Evolutionary conservation across 2,797 vertebrate genomes (phyloP).

Genomic region (Thaleichthys pacificus): DNA sequence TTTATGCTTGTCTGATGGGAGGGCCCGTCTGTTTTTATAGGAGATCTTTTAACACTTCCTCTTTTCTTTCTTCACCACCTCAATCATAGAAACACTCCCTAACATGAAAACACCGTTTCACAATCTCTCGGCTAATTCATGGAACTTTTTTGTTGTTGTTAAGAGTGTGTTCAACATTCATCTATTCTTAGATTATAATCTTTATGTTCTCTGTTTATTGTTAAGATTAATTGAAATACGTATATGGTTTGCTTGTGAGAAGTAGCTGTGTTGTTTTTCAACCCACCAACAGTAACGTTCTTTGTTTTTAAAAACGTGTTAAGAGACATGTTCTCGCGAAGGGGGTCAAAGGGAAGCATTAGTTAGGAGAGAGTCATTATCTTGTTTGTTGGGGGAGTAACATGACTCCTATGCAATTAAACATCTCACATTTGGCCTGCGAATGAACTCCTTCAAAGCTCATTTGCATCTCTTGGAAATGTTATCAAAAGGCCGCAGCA

Average conservation of each 20-base stretch:
- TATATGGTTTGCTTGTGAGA: slow-evolving; percentile 77
- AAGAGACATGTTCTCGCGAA: slow-evolving; percentile 44
- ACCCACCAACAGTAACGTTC: slow-evolving; percentile 41
- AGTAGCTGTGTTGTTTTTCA: slow-evolving; percentile 35
- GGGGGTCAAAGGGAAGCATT: slow-evolving; percentile 46
- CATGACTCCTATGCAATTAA: slow-evolving; percentile 62
- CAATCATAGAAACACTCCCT: no score
- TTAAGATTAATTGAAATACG: slow-evolving; percentile 41
- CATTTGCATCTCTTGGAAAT: slow-evolving; percentile 61
- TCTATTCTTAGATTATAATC: no score
- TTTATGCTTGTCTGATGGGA: not conserved
- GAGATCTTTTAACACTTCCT: not conserved
- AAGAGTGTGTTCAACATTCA: no score
- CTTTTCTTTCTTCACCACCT: no score
- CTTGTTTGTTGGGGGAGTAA: slow-evolving; percentile 66
- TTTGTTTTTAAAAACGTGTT: slow-evolving; percentile 38
- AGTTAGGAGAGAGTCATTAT: slow-evolving; percentile 59
- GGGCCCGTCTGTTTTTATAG: not conserved
- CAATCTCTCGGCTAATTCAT: no score
- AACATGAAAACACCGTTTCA: no score
- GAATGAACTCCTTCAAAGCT: slow-evolving; percentile 53
- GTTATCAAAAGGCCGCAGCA: slow-evolving; percentile 47
- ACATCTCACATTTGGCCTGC: slow-evolving; percentile 52
- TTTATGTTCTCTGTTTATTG: no score
- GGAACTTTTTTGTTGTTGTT: no score